A percentile compares a stretch with the other conserved stretches of the same genome.
Conservation (phyloP, 2,113 vertebrate genomes). For the Macaca mulatta region DNA sequence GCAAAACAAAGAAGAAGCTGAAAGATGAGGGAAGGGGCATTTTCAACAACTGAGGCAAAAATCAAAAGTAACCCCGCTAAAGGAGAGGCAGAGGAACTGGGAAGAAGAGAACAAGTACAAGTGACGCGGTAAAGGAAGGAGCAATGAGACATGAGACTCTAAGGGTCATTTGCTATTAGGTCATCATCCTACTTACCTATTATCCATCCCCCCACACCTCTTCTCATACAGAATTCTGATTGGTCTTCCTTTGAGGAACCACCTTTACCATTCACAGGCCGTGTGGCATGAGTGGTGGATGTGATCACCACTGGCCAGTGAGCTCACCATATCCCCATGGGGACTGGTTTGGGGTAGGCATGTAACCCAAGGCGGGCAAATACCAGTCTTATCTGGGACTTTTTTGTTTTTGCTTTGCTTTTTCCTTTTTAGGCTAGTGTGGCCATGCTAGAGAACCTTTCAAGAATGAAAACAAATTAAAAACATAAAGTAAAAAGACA, state of each 20-base stretch:
- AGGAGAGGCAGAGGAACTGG: neutral
- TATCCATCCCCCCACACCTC: neutral
- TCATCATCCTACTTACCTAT: neutral
- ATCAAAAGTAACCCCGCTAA: neutral
- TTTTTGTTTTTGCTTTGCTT: neutral
- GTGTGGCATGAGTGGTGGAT: neutral
- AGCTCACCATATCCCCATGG: neutral
- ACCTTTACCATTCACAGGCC: neutral
- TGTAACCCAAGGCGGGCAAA: neutral
- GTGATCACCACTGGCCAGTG: neutral
- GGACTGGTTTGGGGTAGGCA: neutral
- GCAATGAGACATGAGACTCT: rapidly evolving
- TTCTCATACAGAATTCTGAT: neutral
- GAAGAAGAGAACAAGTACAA: neutral
- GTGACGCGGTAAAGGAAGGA: neutral
- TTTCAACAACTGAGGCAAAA: neutral
- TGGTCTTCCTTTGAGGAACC: neutral
- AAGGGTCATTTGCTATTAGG: neutral
- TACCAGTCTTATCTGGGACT: neutral
- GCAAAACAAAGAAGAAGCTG: neutral
- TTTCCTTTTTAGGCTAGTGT: neutral
- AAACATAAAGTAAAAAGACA: neutral
- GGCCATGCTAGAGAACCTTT: neutral
- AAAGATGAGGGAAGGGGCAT: neutral
- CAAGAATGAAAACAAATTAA: neutral